A percentile compares a stretch with the other conserved stretches of the same genome.
These are phyloP conservation scores for Plestiodon gilberti DNA, from an alignment of 2,113 vertebrate genomes.

Conservation along the genomic window DNA sequence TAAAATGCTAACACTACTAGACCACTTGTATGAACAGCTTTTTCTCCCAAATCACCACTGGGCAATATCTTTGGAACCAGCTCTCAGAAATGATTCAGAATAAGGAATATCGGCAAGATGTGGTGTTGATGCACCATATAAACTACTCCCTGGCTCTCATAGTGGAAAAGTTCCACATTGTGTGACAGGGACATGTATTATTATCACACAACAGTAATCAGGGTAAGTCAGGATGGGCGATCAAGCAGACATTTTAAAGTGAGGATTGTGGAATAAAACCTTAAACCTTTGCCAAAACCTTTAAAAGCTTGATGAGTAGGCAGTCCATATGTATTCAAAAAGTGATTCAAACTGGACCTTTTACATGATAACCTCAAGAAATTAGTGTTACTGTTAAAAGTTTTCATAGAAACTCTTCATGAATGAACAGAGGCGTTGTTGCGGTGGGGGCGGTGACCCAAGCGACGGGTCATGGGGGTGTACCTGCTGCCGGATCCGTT, in stretches of 20 bases:
- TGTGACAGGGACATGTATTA: no score
- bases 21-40: no score
- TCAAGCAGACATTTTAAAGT: not conserved
- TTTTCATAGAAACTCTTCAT: no score
- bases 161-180: not conserved
- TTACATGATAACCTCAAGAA: not conserved
- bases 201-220: not conserved
- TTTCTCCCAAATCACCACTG: not conserved
- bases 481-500: no score
- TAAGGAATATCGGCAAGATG: not conserved
- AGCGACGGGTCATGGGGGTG: no score
- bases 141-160: not conserved
- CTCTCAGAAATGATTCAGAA: not conserved
- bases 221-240: no score
- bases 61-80: not conserved
- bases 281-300: not conserved
- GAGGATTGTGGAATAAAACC: not conserved
- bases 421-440: no score
- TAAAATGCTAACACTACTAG: no score
- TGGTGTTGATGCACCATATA: not conserved
- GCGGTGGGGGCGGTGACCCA: no score
- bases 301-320: not conserved
- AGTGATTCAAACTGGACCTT: not conserved
- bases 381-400: conserved; percentile 20
- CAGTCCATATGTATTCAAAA: not conserved